Conservation (phyloP, 2,113 vertebrate genomes). For the Lagopus leucura region DNA sequence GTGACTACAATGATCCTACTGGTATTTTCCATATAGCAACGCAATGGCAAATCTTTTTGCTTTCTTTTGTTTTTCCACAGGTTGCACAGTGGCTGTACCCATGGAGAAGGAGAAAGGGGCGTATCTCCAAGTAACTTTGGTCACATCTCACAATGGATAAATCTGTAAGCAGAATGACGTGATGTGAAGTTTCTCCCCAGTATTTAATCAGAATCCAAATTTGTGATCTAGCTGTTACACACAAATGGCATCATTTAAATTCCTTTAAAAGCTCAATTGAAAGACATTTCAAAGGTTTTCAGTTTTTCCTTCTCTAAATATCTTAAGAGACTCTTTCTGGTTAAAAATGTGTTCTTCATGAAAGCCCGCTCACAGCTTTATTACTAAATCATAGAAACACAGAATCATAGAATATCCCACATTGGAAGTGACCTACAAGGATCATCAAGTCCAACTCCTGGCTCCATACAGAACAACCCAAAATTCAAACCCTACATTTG, state of each 20-base stretch:
- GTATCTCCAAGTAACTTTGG: neutral
- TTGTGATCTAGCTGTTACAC: neutral
- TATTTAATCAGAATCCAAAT: constrained; percentile 23
- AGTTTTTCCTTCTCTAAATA: neutral
- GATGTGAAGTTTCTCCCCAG: neutral
- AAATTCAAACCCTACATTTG: neutral
- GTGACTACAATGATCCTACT: neutral
- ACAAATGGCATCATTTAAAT: constrained; percentile 2
- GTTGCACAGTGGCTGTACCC: neutral
- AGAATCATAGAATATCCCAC: neutral
- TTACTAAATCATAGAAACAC: neutral
- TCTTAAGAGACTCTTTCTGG: neutral
- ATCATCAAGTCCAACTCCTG: neutral
- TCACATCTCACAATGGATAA: neutral
- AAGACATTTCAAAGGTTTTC: constrained; percentile 13
- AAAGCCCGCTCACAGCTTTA: neutral
- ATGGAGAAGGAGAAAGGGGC: neutral
- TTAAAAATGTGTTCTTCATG: neutral
- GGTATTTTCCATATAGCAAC: neutral
- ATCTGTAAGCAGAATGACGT: neutral
- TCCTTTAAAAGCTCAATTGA: neutral
- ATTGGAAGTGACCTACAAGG: neutral
- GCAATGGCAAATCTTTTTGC: neutral
- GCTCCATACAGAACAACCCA: neutral
- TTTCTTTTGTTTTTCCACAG: neutral